These are phyloP conservation scores for Watsonalla cultraria DNA, from an alignment of 2,888 invertebrate species.

Conservation along the genomic window DNA sequence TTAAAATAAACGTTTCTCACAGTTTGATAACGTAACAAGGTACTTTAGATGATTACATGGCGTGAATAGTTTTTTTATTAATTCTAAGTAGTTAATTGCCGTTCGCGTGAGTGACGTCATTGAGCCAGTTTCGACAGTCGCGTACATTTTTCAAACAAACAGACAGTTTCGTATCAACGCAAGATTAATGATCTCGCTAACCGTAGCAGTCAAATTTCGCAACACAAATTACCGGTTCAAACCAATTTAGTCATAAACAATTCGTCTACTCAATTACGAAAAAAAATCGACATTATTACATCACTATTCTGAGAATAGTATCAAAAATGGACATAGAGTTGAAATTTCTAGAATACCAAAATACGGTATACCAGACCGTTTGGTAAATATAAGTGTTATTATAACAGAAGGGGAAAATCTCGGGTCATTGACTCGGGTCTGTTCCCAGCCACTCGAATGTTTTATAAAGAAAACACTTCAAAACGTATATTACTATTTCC, in stretches of 20 bases:
- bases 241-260: slow-evolving; percentile 50
- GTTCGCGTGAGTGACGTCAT: slow-evolving; percentile 36
- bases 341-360: slow-evolving; percentile 25
- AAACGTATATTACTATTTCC: slow-evolving; percentile 77
- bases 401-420: slow-evolving; percentile 61
- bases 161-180: slow-evolving; percentile 56
- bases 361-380: slow-evolving; percentile 52
- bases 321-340: slow-evolving; percentile 12
- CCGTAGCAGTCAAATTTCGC: slow-evolving; percentile 55
- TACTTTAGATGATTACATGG: neutral
- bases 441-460: slow-evolving; percentile 72
- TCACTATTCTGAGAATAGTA: slow-evolving; percentile 34
- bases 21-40: no score
- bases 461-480: slow-evolving; percentile 78
- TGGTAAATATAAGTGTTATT: slow-evolving; percentile 66
- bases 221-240: slow-evolving; percentile 52
- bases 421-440: slow-evolving; percentile 60
- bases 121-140: slow-evolving; percentile 37
- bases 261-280: slow-evolving; percentile 37
- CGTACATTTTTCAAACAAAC: slow-evolving; percentile 53
- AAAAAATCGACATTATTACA: slow-evolving; percentile 21
- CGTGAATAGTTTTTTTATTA: slow-evolving; percentile 4
- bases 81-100: slow-evolving; percentile 33
- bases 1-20: no score
- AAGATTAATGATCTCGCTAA: slow-evolving; percentile 62